Conservation (phyloP, 2,888 invertebrate genomes). For the Anoncus sp. region DNA sequence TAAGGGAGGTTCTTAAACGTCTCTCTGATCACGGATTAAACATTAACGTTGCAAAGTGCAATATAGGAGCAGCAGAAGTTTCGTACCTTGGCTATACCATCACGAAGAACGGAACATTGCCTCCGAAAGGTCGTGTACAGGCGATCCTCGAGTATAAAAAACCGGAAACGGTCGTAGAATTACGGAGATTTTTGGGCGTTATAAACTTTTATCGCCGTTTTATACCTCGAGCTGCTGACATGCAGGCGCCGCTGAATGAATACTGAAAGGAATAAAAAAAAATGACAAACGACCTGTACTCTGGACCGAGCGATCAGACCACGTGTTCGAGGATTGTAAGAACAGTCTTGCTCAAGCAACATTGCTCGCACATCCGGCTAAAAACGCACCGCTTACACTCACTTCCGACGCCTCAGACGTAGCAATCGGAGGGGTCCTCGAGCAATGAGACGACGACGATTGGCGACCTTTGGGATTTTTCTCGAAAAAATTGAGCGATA, state of each 20-base stretch:
- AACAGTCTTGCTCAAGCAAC: slow-evolving; percentile 27
- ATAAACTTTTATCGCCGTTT: slow-evolving; percentile 55
- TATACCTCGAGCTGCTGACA: slow-evolving; percentile 37
- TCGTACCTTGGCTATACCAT: slow-evolving; percentile 65
- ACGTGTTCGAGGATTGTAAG: slow-evolving; percentile 51
- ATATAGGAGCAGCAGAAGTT: slow-evolving; percentile 53
- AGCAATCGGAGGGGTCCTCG: slow-evolving; percentile 35
- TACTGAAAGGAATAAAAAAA: slow-evolving; percentile 33
- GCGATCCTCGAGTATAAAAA: slow-evolving; percentile 56
- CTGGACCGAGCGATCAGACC: slow-evolving; percentile 40
- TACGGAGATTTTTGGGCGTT: slow-evolving; percentile 52
- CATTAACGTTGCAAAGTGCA: slow-evolving; percentile 66
- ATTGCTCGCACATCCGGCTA: slow-evolving; percentile 57
- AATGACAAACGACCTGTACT: slow-evolving; percentile 47
- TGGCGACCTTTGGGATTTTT: slow-evolving; percentile 31
- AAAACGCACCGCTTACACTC: slow-evolving; percentile 27
- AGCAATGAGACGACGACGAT: slow-evolving; percentile 1
- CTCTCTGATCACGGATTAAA: slow-evolving; percentile 57
- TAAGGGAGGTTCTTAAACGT: slow-evolving; percentile 55
- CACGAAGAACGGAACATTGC: slow-evolving; percentile 52
- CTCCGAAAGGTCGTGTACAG: slow-evolving; percentile 58
- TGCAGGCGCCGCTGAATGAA: slow-evolving; percentile 53
- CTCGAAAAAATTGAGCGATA: slow-evolving; percentile 28
- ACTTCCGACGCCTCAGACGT: slow-evolving; percentile 67
- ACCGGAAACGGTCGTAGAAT: slow-evolving; percentile 51